A percentile compares a stretch with the other conserved stretches of the same genome.
Evolutionary conservation across 2,888 invertebrate genomes (phyloP).

Genomic region (Drosophila mimetica): DNA sequence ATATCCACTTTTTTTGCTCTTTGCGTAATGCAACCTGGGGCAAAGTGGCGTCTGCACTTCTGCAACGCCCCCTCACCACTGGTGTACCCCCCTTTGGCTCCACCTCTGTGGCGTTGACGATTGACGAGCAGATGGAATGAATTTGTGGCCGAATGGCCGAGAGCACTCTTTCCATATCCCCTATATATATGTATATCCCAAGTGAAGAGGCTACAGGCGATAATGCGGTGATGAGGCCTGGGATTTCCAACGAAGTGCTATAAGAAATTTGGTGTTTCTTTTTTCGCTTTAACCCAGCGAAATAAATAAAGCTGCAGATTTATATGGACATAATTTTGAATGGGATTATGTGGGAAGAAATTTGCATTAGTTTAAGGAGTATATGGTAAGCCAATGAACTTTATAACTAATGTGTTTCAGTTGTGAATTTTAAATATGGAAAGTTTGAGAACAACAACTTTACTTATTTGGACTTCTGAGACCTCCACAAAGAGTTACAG

Average conservation of each 20-base stretch:
- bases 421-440: slow-evolving; percentile 5
- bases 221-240: slow-evolving; percentile 30
- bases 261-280: slow-evolving; percentile 25
- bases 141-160: slow-evolving; percentile 29
- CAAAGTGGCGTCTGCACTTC: slow-evolving; percentile 46
- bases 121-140: slow-evolving; percentile 59
- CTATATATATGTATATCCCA: slow-evolving; percentile 2
- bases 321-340: slow-evolving; percentile 28
- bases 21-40: slow-evolving; percentile 50
- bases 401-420: slow-evolving; percentile 4
- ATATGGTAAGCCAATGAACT: slow-evolving; percentile 29
- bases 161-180: slow-evolving; percentile 31
- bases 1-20: slow-evolving; percentile 29
- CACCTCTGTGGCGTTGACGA: slow-evolving; percentile 42
- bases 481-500: too few relatives aligned
- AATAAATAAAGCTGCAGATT: slow-evolving; percentile 14
- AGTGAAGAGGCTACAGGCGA: slow-evolving; percentile 19
- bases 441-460: not conserved
- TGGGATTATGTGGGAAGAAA: slow-evolving; percentile 18
- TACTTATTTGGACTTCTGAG: slow-evolving; percentile 7
- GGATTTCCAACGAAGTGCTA: slow-evolving; percentile 32
- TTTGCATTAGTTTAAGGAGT: slow-evolving; percentile 32
- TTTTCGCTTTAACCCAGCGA: not conserved
- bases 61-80: slow-evolving; percentile 14
- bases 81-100: not conserved